These are phyloP conservation scores for Hystrix cristata DNA, from an alignment of 2,113 vertebrate species.

Conservation along the genomic window DNA sequence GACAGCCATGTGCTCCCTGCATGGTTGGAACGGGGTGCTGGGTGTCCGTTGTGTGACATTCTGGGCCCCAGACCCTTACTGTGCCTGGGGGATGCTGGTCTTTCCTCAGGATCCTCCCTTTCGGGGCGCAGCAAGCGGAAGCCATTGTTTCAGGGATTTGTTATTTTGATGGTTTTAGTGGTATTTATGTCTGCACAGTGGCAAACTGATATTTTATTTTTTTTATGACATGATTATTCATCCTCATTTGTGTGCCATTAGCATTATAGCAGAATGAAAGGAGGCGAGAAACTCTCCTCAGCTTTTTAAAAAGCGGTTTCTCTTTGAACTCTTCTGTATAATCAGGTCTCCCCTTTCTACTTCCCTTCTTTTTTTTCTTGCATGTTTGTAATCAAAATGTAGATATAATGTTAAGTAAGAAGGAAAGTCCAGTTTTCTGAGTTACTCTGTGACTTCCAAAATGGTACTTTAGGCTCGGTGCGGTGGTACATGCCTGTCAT, in stretches of 20 bases:
- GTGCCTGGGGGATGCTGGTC: neutral
- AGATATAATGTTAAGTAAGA: neutral
- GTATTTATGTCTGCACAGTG: neutral
- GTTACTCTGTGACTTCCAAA: neutral
- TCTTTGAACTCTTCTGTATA: neutral
- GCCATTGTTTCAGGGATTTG: neutral
- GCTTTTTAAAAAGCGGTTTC: neutral
- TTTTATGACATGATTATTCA: neutral
- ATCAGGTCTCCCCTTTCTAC: too few relatives aligned
- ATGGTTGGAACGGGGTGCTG: neutral
- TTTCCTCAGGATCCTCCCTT: neutral
- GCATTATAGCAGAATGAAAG: neutral
- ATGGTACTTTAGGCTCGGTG: neutral
- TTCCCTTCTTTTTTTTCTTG: neutral
- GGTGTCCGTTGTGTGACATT: neutral
- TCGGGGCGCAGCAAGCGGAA: neutral
- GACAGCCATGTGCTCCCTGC: neutral
- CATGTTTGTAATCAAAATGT: neutral
- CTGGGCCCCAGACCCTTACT: neutral
- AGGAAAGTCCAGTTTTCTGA: neutral
- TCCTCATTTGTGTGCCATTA: neutral
- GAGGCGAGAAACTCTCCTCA: neutral
- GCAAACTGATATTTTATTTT: neutral
- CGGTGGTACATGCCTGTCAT: neutral
- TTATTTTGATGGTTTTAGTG: neutral